Conservation (phyloP, 2,888 invertebrate species). For the Drosophila tanythrix region DNA sequence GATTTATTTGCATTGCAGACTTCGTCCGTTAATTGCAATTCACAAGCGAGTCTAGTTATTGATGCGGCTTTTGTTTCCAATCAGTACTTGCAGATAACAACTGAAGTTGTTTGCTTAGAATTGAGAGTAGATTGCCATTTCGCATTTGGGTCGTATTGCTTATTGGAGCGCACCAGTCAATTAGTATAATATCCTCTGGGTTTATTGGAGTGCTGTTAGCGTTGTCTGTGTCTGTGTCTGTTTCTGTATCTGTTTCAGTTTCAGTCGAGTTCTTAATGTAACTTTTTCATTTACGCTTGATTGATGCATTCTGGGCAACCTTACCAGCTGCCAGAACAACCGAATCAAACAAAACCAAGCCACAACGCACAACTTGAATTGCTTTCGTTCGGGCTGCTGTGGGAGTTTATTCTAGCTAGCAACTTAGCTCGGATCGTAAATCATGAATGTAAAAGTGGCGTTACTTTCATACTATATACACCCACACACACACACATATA, state of each 20-base stretch:
- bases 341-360: background rate
- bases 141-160: slow-evolving; percentile 14
- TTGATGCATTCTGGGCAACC: slow-evolving; percentile 57
- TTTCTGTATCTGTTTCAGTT: background rate
- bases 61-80: background rate
- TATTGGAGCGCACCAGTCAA: slow-evolving; percentile 35
- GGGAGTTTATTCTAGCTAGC: slow-evolving; percentile 50
- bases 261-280: slow-evolving; percentile 39
- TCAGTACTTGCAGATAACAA: background rate
- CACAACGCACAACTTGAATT: slow-evolving; percentile 54
- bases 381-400: slow-evolving; percentile 43
- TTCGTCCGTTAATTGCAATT: slow-evolving; percentile 7
- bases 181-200: slow-evolving; percentile 62
- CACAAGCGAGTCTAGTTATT: background rate
- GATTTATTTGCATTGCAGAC: slow-evolving; percentile 42
- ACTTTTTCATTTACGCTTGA: slow-evolving; percentile 62
- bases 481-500: background rate
- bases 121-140: background rate
- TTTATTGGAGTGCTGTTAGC: slow-evolving; percentile 43
- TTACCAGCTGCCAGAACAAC: slow-evolving; percentile 12
- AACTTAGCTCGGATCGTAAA: slow-evolving; percentile 59
- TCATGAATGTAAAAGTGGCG: slow-evolving; percentile 69
- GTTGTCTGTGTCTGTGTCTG: slow-evolving; percentile 24
- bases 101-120: background rate
- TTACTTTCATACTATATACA: background rate